These are phyloP conservation scores for Papilio gigon DNA, from an alignment of 2,888 invertebrate genomes.

Conservation along the genomic window DNA sequence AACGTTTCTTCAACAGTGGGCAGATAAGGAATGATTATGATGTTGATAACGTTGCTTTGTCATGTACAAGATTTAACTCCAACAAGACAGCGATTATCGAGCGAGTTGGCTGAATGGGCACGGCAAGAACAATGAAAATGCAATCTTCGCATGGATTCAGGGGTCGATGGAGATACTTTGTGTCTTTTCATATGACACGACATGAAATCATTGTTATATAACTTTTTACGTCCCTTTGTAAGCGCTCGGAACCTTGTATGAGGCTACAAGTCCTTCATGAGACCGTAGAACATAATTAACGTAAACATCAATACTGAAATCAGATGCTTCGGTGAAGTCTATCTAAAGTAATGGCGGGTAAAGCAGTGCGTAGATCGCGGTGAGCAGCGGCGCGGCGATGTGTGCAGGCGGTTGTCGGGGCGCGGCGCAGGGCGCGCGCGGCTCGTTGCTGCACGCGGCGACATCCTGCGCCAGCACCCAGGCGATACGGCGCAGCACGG, in stretches of 20 bases:
- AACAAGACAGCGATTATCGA: not conserved
- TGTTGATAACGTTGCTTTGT: not conserved
- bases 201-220: too few species aligned
- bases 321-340: not conserved
- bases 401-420: constrained; percentile 49
- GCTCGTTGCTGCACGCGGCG: constrained; percentile 68
- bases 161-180: too few species aligned
- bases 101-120: not conserved
- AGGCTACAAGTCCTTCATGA: too few species aligned
- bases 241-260: not conserved
- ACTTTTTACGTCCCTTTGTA: not conserved
- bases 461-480: constrained; percentile 76
- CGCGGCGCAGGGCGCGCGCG: constrained; percentile 64
- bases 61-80: not conserved
- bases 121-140: not conserved
- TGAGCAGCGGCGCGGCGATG: constrained; percentile 58
- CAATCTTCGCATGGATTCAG: not conserved
- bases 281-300: not conserved
- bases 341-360: constrained; percentile 58
- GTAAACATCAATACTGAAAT: not conserved
- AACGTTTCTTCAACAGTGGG: not conserved
- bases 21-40: too few species aligned
- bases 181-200: too few species aligned
- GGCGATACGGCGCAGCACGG: constrained; percentile 69
- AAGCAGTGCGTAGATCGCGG: constrained; percentile 60